Conservation (phyloP, 2,797 vertebrate genomes). For the Austrolebias charrua region DNA sequence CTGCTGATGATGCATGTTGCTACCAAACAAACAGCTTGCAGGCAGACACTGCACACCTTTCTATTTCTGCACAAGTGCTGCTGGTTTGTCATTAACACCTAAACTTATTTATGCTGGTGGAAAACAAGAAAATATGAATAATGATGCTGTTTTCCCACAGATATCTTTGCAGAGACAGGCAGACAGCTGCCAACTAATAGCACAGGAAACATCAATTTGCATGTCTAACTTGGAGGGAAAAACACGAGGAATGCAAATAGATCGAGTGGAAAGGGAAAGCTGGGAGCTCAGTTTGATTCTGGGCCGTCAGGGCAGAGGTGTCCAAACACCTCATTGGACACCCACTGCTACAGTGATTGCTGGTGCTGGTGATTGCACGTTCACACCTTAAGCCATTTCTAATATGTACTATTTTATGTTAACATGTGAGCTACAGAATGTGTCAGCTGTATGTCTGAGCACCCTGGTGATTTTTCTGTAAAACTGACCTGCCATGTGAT, state of each 20-base stretch:
- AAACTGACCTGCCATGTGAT: not conserved
- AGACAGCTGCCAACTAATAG: conserved; percentile 53
- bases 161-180: conserved; percentile 53
- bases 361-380: conserved; percentile 37
- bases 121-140: conserved; percentile 52
- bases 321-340: conserved; percentile 55
- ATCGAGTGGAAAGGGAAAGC: conserved; percentile 24
- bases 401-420: not conserved
- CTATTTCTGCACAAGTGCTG: conserved; percentile 24
- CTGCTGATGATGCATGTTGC: conserved; percentile 48
- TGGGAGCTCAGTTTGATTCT: conserved; percentile 42
- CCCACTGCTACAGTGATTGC: conserved; percentile 50
- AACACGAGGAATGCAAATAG: conserved; percentile 16
- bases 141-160: conserved; percentile 38
- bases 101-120: conserved; percentile 44
- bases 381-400: conserved; percentile 46
- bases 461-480: not conserved
- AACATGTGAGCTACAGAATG: not conserved
- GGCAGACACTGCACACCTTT: conserved; percentile 32
- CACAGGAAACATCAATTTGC: conserved; percentile 57
- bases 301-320: conserved; percentile 17
- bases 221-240: conserved; percentile 51
- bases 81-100: conserved; percentile 47
- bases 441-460: not conserved
- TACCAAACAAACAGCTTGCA: conserved; percentile 53